Base-by-base conservation (phyloP, 2,113 vertebrate species). In the Callipepla californica region DNA sequence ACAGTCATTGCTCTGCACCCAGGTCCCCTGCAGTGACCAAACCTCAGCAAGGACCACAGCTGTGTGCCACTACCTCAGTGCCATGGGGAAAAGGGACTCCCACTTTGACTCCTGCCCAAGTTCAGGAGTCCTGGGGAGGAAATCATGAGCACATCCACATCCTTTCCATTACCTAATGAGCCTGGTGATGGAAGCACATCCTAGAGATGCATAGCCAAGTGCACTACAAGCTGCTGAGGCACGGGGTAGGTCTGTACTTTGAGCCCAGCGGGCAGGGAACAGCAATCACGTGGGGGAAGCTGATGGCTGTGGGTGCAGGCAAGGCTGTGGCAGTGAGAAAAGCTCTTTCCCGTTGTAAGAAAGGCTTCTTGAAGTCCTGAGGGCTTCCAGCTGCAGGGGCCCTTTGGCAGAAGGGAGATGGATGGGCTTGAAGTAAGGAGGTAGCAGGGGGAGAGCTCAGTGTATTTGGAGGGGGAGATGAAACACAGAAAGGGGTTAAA, bases 401-500 rank as follows among this genome's bases (percentile, higher is more conserved):
- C 53, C 65, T 73, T 55, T 1, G n/a, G 83, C 50, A 86, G 51
- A 47, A 16, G 66, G 25, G 59, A 84, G 86, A 90, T 78, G 82
- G 92, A 90, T 92, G 68, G 38, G 42, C 13, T 69, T 0, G 0
- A 45, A 48, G 13, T 13, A n/a, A 14, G 59, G 74, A 84, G 69
- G 81, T 62, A 69, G 45, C 48, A 50, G 34, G 4, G 5, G 26
- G 45, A 40, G 70, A 47, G n/a, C 53, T 74, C 44, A 11, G 62
- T 65, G 30, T 7, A 0, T 65, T 59, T 2, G 69, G 53, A 84
- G 70, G 58, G 58, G 78, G 65, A 8, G 6, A 51, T 61, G 77
- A 58, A 79, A 47, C 44, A 6, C 69, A n/a, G 73, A 66, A 45
- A 28, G 70, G 79, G 80, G 36, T 91, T 87, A 93, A 89, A 95